phyloP scores from a whole-genome alignment of 2,797 vertebrate genomes.

The Cuculus canorus region DNA sequence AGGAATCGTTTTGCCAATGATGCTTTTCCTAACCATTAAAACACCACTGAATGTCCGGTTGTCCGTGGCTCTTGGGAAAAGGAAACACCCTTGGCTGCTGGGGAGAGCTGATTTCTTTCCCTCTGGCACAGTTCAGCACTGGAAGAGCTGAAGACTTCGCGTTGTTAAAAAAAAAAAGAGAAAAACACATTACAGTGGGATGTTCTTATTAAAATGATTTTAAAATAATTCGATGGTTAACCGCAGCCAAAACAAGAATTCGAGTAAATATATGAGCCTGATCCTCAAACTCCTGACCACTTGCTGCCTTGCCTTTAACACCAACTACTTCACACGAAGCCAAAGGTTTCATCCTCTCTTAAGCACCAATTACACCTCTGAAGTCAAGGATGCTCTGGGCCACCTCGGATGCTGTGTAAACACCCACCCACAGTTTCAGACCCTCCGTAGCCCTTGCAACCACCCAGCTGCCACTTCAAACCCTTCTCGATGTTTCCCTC shows the following conservation, averaged over 20 bases:
- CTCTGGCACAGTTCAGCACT: background rate
- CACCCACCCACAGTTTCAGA: background rate
- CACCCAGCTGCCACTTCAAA: background rate
- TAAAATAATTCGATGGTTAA: background rate
- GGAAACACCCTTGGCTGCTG: background rate
- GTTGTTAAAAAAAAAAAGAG: background rate
- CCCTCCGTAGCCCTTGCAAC: fast-evolving
- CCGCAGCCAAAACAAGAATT: background rate
- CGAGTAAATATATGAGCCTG: fast-evolving
- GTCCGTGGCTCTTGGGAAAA: background rate
- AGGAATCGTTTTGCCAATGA: fast-evolving
- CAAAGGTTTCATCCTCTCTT: background rate
- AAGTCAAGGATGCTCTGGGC: background rate
- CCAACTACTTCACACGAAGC: fast-evolving
- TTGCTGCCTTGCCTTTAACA: background rate
- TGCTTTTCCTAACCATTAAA: background rate
- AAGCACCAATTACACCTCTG: background rate
- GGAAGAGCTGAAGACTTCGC: background rate
- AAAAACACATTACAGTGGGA: background rate
- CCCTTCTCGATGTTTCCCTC: background rate
- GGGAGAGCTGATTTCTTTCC: background rate
- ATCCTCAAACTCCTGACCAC: background rate
- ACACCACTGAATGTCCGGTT: fast-evolving
- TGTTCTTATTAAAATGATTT: background rate
- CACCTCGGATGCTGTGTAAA: background rate